Evolutionary conservation across 2,797 vertebrate species (phyloP).

Genomic region (Oreochromis grahami): DNA sequence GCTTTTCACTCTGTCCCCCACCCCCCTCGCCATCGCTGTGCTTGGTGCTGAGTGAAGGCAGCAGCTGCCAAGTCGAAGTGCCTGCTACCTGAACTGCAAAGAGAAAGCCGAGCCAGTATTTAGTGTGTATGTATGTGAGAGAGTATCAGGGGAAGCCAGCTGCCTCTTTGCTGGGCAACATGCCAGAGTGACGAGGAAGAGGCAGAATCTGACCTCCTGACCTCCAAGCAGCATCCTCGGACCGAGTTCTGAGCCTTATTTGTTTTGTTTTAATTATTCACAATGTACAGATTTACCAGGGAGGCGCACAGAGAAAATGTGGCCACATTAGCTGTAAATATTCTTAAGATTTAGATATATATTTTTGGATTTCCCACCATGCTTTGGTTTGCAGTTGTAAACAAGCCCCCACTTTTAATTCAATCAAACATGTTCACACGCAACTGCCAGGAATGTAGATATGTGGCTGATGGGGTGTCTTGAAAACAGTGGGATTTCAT

Average conservation of each 20-base stretch:
- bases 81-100: constrained; percentile 59
- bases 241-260: background rate
- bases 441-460: constrained; percentile 23
- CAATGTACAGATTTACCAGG: background rate
- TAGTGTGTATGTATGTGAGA: background rate
- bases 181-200: constrained; percentile 36
- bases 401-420: background rate
- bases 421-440: background rate
- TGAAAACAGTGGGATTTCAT: constrained; percentile 25
- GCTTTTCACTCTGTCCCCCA: background rate
- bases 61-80: constrained; percentile 54
- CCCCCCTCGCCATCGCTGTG: background rate
- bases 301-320: accelerated
- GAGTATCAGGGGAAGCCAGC: constrained; percentile 26
- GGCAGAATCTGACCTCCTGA: constrained; percentile 25
- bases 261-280: background rate
- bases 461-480: background rate
- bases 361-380: background rate
- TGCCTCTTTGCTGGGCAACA: constrained; percentile 23
- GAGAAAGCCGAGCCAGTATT: background rate
- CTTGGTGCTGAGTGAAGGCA: constrained; percentile 56
- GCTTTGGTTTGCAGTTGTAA: background rate
- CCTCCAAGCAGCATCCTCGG: constrained; percentile 6
- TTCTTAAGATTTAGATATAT: background rate
- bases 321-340: background rate